Base-by-base conservation (phyloP, 2,888 invertebrate genomes). In the Eristalis pertinax region DNA sequence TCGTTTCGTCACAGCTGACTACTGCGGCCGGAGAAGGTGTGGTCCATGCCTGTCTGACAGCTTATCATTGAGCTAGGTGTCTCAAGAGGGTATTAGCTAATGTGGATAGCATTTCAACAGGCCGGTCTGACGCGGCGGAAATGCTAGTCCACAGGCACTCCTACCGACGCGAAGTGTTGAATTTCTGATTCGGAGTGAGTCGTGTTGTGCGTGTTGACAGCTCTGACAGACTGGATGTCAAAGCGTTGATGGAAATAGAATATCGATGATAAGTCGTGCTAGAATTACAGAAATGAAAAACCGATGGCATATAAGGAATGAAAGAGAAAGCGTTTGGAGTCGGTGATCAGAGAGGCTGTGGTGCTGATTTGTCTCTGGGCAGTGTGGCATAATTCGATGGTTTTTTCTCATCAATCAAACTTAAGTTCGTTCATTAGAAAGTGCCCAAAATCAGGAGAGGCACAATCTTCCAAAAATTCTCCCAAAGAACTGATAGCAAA, bases 1-100 rank as follows among this genome's bases (percentile, higher is more conserved):
- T 50, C 19, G 50, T 50, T 50, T 50, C 50, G 19, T 50, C 50
- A 50, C 19, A 50, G n/a, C 50, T n/a, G 50, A 19, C 50, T 50
- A 50, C 19, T 10, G 50, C 19, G 50, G 50, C 50, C 19, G 19
- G 15, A 19, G 50, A 50, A 50, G 84, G 84, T 65, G 84, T 70
- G 74, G 50, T 64, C 70, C 68, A 70, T 38, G 64, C 73, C 64
- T 68, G 65, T 69, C 69, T 74, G 74, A 79, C 65, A 62, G 69
- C 35, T 35, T 56, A 63, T 41, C 68, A 68, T 35, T 74, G 62
- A 68, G 60, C 4, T 32, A 62, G 38, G 35, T 50, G 19, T 50
- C 19, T 50, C n/a, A 50, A 50, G 50, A 50, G 50, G 50, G 50
- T 50, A 19, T 19, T 19, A 8, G 50, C 50, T 50, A 50, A 50